Evolutionary conservation across 35 echinoderm and acorn worm genomes (phyloP).

Genomic region (Apostichopus japonicus): DNA sequence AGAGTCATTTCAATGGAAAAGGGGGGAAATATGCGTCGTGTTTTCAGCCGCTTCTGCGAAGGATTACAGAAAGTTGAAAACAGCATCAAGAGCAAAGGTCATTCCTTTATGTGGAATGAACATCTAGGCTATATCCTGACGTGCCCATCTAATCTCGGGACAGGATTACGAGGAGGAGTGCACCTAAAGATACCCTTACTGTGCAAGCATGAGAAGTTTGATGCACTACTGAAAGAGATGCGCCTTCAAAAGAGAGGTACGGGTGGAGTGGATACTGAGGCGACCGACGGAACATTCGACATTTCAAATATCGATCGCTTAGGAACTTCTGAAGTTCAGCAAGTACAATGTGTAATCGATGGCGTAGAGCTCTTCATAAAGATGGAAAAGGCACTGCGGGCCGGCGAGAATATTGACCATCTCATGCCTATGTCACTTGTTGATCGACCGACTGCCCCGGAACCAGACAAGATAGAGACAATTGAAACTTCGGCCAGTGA

Average conservation of each 20-base stretch:
- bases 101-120: constrained; percentile 99
- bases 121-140: constrained; percentile 95
- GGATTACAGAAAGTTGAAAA: constrained; percentile 88
- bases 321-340: constrained; percentile 85
- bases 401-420: constrained; percentile 72
- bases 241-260: constrained; percentile 94
- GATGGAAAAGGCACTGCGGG: constrained; percentile 90
- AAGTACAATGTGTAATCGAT: constrained; percentile 84
- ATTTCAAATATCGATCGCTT: constrained; percentile 95
- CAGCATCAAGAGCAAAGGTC: constrained; percentile 73
- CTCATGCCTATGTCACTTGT: constrained; percentile 72
- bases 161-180: constrained; percentile 91
- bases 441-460: constrained; percentile 28
- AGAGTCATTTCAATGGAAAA: constrained; percentile 99
- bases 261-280: constrained; percentile 93
- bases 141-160: constrained; percentile 96
- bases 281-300: constrained; percentile 97
- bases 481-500: constrained; percentile 2
- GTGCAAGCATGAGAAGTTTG: constrained; percentile 81
- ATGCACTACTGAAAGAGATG: constrained; percentile 67
- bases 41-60: constrained; percentile 91
- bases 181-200: constrained; percentile 89
- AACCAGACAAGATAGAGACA: constrained; percentile 5
- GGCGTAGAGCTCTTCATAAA: constrained; percentile 83
- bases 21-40: constrained; percentile 90